Base-by-base conservation (phyloP, 2,113 vertebrate species). In the Heliornis fulica region DNA sequence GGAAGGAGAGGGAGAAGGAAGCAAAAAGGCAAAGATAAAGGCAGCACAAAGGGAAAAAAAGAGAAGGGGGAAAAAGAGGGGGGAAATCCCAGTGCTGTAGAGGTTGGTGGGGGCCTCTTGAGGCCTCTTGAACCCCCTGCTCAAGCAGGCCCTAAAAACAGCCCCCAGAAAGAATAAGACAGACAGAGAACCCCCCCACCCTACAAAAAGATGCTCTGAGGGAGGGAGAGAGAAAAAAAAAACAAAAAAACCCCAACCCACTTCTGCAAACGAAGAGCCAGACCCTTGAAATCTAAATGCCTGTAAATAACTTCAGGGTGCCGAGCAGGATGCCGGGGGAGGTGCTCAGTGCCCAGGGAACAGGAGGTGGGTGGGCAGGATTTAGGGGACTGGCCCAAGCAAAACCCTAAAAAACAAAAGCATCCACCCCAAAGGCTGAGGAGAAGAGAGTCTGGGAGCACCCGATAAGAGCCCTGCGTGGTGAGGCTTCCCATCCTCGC, bases 261-360 rank as follows among this genome's bases (percentile, higher is more conserved):
- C 4, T 13, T 34, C 29, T 34, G 11, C 36, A 57, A 2, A 22
- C 0, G 7, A 46, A 32, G 70, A 75, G 18, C 6, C 34, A 25
- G 19, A 8, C 13, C 29, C 45, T 1, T 11, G 38, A 45, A 32
- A 50, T 1, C 26, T 46, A 5, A 25, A 38, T 1, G 6, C 21
- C 74, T n/a, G 31, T 7, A 20, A 34, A 31, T 2, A 43, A 38
- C 0, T 1, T 0, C 0, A 8, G 43, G 88, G 57, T 51, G 68
- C 64, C 7, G 41, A 65, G 50, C 14, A 13, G 50, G 45, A 7
- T 0, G 8, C n/a, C 0, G 0, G 34, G 34, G 57, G 21, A 51
- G 29, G 31, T 3, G 29, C 75, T 48, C 5, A 4, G 69, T 22
- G 71, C 5, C 15, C 59, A 6, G n/a, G 8, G 72, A 25, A n/a